Conservation (phyloP, 2,888 invertebrate species). For the Biston betularia region DNA sequence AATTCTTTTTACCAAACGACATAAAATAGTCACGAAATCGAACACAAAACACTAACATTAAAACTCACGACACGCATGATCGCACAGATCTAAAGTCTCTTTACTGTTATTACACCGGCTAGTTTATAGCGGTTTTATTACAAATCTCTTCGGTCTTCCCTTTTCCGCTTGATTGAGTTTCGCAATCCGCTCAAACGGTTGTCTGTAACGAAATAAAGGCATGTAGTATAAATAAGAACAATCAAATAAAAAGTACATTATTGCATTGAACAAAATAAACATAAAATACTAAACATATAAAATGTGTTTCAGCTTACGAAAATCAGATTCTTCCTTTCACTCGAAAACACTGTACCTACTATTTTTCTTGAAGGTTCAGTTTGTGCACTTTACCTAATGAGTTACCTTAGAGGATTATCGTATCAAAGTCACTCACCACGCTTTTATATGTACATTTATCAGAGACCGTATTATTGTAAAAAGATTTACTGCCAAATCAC, state of each 20-base stretch:
- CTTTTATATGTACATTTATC: no score
- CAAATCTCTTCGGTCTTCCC: conserved; percentile 61
- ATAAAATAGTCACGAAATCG: conserved; percentile 6
- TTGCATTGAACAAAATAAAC: conserved; percentile 22
- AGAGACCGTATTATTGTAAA: no score
- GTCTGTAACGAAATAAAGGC: conserved; percentile 71
- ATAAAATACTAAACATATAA: conserved; percentile 34
- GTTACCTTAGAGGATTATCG: no score
- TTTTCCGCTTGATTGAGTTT: conserved; percentile 64
- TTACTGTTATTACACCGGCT: conserved; percentile 66
- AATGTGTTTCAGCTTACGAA: neutral
- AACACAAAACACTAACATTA: conserved; percentile 51
- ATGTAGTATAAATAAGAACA: conserved; percentile 40
- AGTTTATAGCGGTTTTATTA: conserved; percentile 73
- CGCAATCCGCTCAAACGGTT: conserved; percentile 53
- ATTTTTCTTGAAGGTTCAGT: neutral
- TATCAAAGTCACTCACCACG: no score
- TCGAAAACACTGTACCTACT: neutral
- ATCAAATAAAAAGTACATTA: conserved; percentile 27
- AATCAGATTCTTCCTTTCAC: neutral
- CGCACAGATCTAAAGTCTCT: conserved; percentile 59
- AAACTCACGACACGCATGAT: conserved; percentile 63
- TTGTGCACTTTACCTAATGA: no score
- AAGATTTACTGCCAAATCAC: no score
- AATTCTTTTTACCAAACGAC: neutral